phyloP scores from a whole-genome alignment of 2,888 invertebrate species.

The Papilio demoleus region DNA sequence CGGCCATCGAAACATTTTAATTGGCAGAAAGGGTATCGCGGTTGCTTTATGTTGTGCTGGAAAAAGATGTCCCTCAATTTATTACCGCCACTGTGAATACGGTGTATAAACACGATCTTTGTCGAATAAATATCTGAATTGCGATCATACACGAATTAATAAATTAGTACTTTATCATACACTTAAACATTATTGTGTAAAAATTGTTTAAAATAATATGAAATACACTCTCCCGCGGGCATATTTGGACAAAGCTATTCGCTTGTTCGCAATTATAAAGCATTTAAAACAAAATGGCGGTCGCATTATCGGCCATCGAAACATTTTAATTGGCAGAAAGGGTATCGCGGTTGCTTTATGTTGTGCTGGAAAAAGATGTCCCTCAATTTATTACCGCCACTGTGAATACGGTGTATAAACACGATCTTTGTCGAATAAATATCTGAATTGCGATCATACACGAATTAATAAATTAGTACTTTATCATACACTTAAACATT shows the following conservation, averaged over 20 bases:
- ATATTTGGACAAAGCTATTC: slow-evolving; percentile 1
- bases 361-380: slow-evolving; percentile 40
- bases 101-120: slow-evolving; percentile 7
- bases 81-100: slow-evolving; percentile 33
- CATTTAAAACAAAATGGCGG: slow-evolving; percentile 38
- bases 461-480: neutral
- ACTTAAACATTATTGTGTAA: neutral
- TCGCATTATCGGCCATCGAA: slow-evolving; percentile 44
- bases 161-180: neutral
- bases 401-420: slow-evolving; percentile 16
- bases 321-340: slow-evolving; percentile 58
- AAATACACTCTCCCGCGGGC: neutral
- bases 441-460: neutral
- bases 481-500: neutral
- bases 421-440: slow-evolving; percentile 1
- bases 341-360: slow-evolving; percentile 48
- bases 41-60: slow-evolving; percentile 40
- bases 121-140: slow-evolving; percentile 3
- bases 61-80: slow-evolving; percentile 42
- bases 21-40: slow-evolving; percentile 53
- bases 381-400: slow-evolving; percentile 40
- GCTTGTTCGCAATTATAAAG: slow-evolving; percentile 21
- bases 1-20: slow-evolving; percentile 55
- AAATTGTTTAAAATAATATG: neutral
- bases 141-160: neutral